These are phyloP conservation scores for Cerastoderma edule DNA, from an alignment of 2,888 invertebrate species.

Conservation along the genomic window DNA sequence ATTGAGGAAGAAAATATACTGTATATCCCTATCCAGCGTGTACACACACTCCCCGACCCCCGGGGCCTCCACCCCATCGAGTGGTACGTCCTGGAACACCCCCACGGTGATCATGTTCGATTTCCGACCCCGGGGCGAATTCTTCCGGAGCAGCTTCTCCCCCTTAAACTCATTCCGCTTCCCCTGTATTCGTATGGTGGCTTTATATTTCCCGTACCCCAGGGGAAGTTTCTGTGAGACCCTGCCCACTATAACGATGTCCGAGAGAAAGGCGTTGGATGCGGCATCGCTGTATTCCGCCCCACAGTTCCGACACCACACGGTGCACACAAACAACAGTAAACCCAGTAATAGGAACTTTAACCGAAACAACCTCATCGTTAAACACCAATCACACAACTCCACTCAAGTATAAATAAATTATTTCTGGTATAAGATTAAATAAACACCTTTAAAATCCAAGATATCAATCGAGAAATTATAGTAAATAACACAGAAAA, in stretches of 20 bases:
- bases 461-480: no score
- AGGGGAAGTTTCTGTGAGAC: slow-evolving; percentile 15
- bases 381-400: no score
- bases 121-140: not conserved
- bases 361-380: slow-evolving; percentile 37
- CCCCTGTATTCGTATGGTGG: slow-evolving; percentile 38
- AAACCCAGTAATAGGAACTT: slow-evolving; percentile 29
- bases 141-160: slow-evolving; percentile 12
- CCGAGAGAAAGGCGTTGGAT: slow-evolving; percentile 28
- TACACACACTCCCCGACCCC: slow-evolving; percentile 34
- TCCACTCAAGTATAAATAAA: no score
- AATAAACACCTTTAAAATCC: no score
- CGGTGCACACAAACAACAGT: slow-evolving; percentile 27
- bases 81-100: slow-evolving; percentile 31
- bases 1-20: slow-evolving; percentile 54
- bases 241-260: slow-evolving; percentile 27
- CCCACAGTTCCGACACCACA: slow-evolving; percentile 30
- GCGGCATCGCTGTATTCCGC: slow-evolving; percentile 31
- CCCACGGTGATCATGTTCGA: slow-evolving; percentile 36
- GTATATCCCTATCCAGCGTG: slow-evolving; percentile 25
- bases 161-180: slow-evolving; percentile 45
- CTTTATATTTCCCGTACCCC: slow-evolving; percentile 37
- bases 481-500: no score
- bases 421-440: no score
- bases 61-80: slow-evolving; percentile 19